Conservation (phyloP, 1,140 invertebrate genomes). For the Chelonus insularis region DNA sequence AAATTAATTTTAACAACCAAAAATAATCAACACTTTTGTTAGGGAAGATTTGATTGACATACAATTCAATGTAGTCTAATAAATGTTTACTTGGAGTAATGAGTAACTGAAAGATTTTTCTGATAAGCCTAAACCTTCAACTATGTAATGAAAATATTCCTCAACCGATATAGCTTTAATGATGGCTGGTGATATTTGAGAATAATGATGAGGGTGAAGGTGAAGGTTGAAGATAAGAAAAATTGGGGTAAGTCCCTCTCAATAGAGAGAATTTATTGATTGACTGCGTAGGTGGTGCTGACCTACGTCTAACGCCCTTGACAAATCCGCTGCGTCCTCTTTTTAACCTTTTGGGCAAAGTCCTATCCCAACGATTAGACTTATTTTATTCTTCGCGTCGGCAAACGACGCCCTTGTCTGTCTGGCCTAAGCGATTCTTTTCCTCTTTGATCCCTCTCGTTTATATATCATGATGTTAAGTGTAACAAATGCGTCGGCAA, state of each 20-base stretch:
- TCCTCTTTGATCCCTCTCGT: too few species aligned
- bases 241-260: neutral
- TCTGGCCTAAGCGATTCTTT: neutral
- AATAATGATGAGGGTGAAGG: conserved; percentile 4
- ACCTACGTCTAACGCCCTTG: conserved; percentile 49
- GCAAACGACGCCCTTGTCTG: conserved; percentile 33
- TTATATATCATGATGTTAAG: too few species aligned
- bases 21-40: too few species aligned
- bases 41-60: neutral
- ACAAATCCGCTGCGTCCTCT: conserved; percentile 35
- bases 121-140: too few species aligned
- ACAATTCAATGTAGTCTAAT: neutral
- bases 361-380: conserved; percentile 47
- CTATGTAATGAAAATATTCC: too few species aligned
- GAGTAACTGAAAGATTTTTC: neutral
- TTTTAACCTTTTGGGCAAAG: conserved; percentile 43
- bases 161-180: too few species aligned
- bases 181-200: too few species aligned
- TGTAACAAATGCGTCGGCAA: too few species aligned
- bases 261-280: conserved; percentile 38
- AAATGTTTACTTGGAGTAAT: neutral
- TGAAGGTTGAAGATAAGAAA: conserved; percentile 3
- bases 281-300: conserved; percentile 51
- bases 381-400: conserved; percentile 35
- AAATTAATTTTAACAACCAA: too few species aligned